Conservation (phyloP, 2,797 vertebrate genomes). For the Scolopax rusticola region DNA sequence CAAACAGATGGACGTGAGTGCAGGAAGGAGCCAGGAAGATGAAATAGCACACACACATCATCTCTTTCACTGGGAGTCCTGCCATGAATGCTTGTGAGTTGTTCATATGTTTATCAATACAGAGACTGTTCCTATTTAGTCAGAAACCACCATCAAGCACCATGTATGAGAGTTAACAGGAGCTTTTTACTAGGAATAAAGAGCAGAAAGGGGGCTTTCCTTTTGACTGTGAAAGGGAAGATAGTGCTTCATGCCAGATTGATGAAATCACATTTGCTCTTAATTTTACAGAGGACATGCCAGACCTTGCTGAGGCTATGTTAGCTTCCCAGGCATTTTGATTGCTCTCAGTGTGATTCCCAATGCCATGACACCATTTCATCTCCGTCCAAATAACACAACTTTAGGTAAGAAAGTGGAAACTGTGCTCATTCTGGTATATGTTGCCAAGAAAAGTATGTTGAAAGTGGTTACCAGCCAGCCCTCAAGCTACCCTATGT, state of each 20-base stretch:
- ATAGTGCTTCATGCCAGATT: neutral
- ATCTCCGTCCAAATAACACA: neutral
- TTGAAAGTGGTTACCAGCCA: neutral
- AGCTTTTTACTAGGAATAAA: neutral
- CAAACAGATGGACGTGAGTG: neutral
- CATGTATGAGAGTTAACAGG: neutral
- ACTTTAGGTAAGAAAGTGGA: neutral
- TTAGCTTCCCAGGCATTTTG: neutral
- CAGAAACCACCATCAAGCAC: neutral
- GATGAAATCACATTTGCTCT: neutral
- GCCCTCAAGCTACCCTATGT: neutral
- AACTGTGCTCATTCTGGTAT: neutral
- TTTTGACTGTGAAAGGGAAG: neutral
- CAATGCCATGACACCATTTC: neutral
- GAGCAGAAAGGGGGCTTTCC: neutral
- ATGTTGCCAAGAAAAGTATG: neutral
- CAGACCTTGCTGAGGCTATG: neutral
- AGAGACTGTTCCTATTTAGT: neutral
- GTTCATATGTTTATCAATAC: neutral
- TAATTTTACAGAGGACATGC: neutral
- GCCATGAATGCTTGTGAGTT: accelerated
- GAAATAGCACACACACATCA: neutral
- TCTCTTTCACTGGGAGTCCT: neutral
- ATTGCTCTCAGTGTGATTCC: neutral
- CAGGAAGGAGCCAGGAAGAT: neutral